Evolutionary conservation across 2,797 vertebrate genomes (phyloP).

Genomic region (Helostoma temminkii): DNA sequence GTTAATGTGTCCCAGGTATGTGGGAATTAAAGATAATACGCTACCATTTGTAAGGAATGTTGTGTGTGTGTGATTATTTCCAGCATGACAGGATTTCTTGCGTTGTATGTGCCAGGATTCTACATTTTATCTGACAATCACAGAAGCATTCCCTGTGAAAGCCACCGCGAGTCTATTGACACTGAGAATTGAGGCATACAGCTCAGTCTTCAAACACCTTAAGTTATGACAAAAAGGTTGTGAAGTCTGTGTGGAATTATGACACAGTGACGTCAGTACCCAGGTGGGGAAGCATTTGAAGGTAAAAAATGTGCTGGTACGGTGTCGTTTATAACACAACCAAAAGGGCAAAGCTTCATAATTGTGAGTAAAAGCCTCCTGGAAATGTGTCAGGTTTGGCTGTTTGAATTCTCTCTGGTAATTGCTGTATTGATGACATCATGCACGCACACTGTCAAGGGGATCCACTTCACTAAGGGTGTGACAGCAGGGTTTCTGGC

Average conservation of each 20-base stretch:
- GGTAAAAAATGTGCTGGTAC: constrained; percentile 6
- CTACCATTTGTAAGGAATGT: constrained; percentile 6
- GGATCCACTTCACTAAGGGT: constrained; percentile 4
- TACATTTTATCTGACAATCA: constrained; percentile 52
- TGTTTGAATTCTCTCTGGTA: constrained; percentile 32
- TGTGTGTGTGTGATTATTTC: constrained; percentile 30
- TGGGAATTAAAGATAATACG: constrained; percentile 38
- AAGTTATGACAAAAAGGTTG: constrained; percentile 37
- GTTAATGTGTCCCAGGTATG: constrained; percentile 30
- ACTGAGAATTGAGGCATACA: constrained; percentile 42
- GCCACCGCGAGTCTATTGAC: background rate
- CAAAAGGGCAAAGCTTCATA: constrained; percentile 48
- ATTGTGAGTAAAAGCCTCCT: constrained; percentile 35
- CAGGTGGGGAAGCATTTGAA: constrained; percentile 24
- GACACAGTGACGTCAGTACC: constrained; percentile 33
- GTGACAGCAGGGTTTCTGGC: background rate
- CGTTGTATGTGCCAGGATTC: constrained; percentile 12
- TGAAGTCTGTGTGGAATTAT: constrained; percentile 33
- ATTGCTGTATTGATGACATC: constrained; percentile 31
- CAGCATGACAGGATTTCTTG: constrained; percentile 21
- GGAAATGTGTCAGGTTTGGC: constrained; percentile 25
- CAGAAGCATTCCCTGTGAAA: constrained; percentile 25
- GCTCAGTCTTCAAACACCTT: constrained; percentile 37
- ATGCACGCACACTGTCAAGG: background rate
- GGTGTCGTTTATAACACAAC: constrained; percentile 28